Evolutionary conservation across 2,797 vertebrate species (phyloP), one percentile per base, ranked within the genome.

Genomic region (Phrynocephalus vlangalii): DNA sequence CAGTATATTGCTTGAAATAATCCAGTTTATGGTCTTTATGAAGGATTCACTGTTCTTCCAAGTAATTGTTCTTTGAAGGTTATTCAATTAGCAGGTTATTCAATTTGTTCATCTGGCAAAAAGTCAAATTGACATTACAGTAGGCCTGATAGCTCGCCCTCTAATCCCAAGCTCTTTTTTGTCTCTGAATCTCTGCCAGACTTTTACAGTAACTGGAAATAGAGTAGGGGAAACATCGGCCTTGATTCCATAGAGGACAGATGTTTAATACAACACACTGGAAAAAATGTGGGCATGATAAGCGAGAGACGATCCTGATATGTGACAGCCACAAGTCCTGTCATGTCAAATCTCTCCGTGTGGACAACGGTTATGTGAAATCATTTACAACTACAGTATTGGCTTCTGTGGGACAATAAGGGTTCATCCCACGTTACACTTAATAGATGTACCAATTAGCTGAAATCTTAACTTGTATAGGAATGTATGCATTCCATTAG

Each of bases 401-500:
- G 30, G 33, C 30, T 44, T 84, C 30, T 48, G 44, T 77, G 38
- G 60, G 38, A 44, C 10, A 68, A 63, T 24, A 33, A 9, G 44
- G 48, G 4, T 20, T 38, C 13, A 15, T 9, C n/a, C 44, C 10
- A 44, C 52, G 26, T 82, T 52, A 13, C 30, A 15, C 16, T 83
- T 82, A 11, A 8, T 44, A 10, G 24, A 8, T 38, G 13, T 48
- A 48, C 82, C 18, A 24, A 68, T 82, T 26, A 26, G n/a, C 30
- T 18, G 50, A 11, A 67, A 66, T 67, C 30, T 28, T 79, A 73
- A 63, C 52, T 79, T 79, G 68, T 79, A 81, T 0, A 30, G 0
- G 28, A 10, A 33, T 91, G 84, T 67, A 76, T 86, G 85, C 89
- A 90, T 75, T 66, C 73, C 66, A 56, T 1, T 86, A 38, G 44